A percentile compares a stretch with the other conserved stretches of the same genome.
phyloP scores from a whole-genome alignment of 1,140 invertebrate species.

The Venturia canescens region DNA sequence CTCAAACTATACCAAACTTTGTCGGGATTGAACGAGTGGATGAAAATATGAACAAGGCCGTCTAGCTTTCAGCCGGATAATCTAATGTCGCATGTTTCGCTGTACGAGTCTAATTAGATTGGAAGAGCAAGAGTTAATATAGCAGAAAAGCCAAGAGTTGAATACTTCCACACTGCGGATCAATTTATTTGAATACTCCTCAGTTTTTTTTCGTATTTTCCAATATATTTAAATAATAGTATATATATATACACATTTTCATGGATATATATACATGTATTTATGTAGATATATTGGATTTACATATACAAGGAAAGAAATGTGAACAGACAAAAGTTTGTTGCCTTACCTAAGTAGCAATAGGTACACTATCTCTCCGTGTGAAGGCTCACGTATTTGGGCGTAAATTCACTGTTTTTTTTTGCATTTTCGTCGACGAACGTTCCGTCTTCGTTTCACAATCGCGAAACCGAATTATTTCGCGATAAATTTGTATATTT shows the following conservation, averaged over 20 bases:
- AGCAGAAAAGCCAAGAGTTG: conserved; percentile 68
- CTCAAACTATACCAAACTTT: no score
- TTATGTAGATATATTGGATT: conserved; percentile 55
- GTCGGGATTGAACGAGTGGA: no score
- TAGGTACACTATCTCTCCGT: conserved; percentile 55
- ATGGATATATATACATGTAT: conserved; percentile 63
- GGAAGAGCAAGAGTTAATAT: conserved; percentile 48
- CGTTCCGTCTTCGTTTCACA: conserved; percentile 40
- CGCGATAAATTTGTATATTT: background rate
- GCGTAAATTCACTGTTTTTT: conserved; percentile 36
- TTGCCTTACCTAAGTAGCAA: conserved; percentile 68
- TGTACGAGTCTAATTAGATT: no score
- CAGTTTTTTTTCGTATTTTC: conserved; percentile 48
- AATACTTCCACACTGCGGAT: conserved; percentile 70
- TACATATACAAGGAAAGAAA: conserved; percentile 71
- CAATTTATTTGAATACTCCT: conserved; percentile 66
- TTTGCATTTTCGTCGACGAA: conserved; percentile 34
- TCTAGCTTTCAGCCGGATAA: no score
- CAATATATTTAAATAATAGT: conserved; percentile 63
- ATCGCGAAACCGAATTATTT: conserved; percentile 20
- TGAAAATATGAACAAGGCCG: no score
- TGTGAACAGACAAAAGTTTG: conserved; percentile 67
- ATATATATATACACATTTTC: conserved; percentile 51
- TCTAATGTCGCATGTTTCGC: no score
- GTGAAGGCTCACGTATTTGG: conserved; percentile 50